Evolutionary conservation across 1,140 invertebrate species (phyloP).

Genomic region (Bombus balteatus): DNA sequence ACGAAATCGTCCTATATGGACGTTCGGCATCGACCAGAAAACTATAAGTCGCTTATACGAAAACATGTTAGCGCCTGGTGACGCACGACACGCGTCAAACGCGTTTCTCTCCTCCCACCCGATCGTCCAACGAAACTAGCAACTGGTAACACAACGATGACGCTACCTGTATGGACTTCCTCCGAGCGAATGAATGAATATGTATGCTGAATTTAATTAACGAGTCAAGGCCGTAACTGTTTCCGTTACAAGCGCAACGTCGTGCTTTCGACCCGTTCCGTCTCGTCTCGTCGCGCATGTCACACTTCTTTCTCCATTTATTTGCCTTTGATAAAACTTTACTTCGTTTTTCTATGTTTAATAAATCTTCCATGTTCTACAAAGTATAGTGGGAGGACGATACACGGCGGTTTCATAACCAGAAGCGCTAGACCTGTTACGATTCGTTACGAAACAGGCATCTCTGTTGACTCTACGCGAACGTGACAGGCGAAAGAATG

Average conservation of each 20-base stretch:
- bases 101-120: neutral
- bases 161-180: slow-evolving; percentile 67
- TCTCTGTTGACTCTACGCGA: neutral
- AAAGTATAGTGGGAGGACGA: neutral
- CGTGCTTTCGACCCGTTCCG: neutral
- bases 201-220: slow-evolving; percentile 74
- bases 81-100: slow-evolving; percentile 31
- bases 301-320: neutral
- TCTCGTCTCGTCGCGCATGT: neutral
- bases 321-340: neutral
- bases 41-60: slow-evolving; percentile 16
- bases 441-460: neutral
- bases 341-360: neutral
- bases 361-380: neutral
- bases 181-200: slow-evolving; percentile 70
- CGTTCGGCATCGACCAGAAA: neutral
- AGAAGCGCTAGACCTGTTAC: neutral
- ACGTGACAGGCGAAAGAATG: slow-evolving; percentile 6
- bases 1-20: slow-evolving; percentile 33
- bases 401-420: neutral
- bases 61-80: slow-evolving; percentile 23
- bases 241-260: slow-evolving; percentile 58
- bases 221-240: slow-evolving; percentile 75
- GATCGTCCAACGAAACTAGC: slow-evolving; percentile 32
- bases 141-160: slow-evolving; percentile 45